These are phyloP conservation scores for Cervus canadensis DNA, from an alignment of 2,113 vertebrate species.

Conservation along the genomic window DNA sequence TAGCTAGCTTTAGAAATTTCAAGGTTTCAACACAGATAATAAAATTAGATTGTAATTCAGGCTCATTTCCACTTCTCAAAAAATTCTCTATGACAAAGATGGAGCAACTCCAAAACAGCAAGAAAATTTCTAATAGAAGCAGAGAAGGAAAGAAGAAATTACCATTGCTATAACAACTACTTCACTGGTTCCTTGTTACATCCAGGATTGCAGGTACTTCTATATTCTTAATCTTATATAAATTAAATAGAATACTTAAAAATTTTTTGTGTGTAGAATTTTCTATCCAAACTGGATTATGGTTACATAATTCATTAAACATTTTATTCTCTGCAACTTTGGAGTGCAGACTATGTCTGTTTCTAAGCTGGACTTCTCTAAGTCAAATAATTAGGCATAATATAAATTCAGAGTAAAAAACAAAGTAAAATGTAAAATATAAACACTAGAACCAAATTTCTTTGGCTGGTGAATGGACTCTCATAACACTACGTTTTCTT, in stretches of 20 bases:
- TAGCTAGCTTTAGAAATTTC: conserved; percentile 10
- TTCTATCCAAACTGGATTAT: conserved; percentile 23
- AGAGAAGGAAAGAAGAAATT: neutral
- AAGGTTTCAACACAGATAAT: neutral
- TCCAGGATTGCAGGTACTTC: neutral
- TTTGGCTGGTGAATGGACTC: neutral
- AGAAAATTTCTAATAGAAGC: neutral
- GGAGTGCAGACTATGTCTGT: neutral
- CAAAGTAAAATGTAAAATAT: neutral
- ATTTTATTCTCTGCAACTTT: neutral
- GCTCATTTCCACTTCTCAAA: neutral
- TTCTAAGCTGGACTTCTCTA: neutral
- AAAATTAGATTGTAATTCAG: neutral
- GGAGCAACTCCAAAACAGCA: neutral
- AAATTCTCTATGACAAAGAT: neutral
- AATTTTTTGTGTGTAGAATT: neutral
- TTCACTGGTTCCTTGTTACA: neutral
- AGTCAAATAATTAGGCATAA: neutral
- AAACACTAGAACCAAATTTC: neutral
- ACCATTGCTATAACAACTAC: neutral
- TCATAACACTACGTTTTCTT: neutral
- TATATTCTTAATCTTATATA: neutral
- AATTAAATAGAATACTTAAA: neutral
- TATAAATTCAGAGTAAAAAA: conserved; percentile 24
- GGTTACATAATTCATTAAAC: neutral